These are phyloP conservation scores for Eupeodes luniger DNA, from an alignment of 2,888 invertebrate genomes.

Conservation along the genomic window DNA sequence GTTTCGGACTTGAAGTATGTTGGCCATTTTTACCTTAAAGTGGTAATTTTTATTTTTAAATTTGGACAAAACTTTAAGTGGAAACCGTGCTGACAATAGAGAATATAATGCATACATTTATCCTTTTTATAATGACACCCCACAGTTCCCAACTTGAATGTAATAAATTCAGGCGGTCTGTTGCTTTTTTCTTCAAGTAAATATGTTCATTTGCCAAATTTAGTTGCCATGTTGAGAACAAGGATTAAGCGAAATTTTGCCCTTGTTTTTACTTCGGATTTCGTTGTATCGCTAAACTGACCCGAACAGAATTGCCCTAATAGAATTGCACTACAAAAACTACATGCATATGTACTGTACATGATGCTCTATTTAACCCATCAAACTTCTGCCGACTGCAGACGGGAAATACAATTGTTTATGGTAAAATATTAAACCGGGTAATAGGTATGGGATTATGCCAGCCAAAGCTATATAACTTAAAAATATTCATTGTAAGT, in stretches of 20 bases:
- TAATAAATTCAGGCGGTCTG: neutral
- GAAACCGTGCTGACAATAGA: too few relatives aligned
- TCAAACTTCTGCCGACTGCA: neutral
- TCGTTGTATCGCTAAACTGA: neutral
- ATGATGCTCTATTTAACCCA: conserved; percentile 41
- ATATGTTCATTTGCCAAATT: conserved; percentile 65
- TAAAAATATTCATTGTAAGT: conserved; percentile 40
- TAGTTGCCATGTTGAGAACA: conserved; percentile 63
- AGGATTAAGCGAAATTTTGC: conserved; percentile 53
- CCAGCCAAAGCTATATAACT: conserved; percentile 35
- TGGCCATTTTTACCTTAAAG: too few relatives aligned
- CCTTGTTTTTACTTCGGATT: conserved; percentile 67
- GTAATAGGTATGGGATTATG: conserved; percentile 58
- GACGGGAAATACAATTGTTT: too few relatives aligned
- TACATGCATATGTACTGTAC: neutral
- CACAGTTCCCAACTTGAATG: too few relatives aligned
- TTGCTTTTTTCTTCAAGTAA: neutral
- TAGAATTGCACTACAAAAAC: conserved; percentile 41
- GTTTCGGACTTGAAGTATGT: too few relatives aligned
- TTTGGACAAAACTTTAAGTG: too few relatives aligned
- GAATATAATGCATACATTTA: too few relatives aligned
- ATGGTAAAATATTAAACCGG: neutral
- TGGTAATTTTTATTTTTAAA: too few relatives aligned
- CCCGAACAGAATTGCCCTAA: conserved; percentile 11
- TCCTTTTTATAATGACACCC: too few relatives aligned